Percentiles rank a stretch among this genome's conserved stretches.
Evolutionary conservation across 2,888 invertebrate genomes (phyloP).

Genomic region (Hemistola chrysoprasaria): DNA sequence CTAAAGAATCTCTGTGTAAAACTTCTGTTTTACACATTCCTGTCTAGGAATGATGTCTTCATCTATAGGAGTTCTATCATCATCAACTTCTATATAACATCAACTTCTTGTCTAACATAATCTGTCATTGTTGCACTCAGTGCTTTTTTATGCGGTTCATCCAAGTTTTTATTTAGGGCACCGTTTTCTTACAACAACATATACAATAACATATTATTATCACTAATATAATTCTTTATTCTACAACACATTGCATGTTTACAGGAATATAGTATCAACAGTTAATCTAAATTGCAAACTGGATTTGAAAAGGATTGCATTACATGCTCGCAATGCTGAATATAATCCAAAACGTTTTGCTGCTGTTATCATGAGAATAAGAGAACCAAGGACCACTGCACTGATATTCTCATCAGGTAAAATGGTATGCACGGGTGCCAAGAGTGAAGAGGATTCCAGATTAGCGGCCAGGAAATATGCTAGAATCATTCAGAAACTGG

Average conservation of each 20-base stretch:
- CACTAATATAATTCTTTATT: not conserved
- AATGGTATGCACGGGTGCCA: conserved; percentile 92
- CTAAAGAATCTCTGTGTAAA: too few species aligned
- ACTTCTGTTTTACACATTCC: too few species aligned
- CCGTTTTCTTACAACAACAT: not conserved
- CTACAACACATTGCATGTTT: too few species aligned
- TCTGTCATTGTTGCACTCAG: too few species aligned
- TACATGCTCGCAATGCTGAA: conserved; percentile 99
- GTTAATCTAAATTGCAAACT: conserved; percentile 97
- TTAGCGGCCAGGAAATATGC: conserved; percentile 92
- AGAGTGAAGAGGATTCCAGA: conserved; percentile 90
- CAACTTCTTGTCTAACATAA: too few species aligned
- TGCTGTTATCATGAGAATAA: conserved; percentile 98
- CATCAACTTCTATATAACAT: too few species aligned
- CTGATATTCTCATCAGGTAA: conserved; percentile 91
- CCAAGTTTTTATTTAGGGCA: too few species aligned
- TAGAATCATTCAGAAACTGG: conserved; percentile 91
- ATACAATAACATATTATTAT: not conserved
- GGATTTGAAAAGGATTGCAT: conserved; percentile 97
- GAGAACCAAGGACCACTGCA: conserved; percentile 92
- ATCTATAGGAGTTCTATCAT: too few species aligned
- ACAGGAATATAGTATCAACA: conserved; percentile 98
- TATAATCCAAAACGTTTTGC: conserved; percentile 99
- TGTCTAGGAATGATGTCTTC: too few species aligned
- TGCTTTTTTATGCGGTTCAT: too few species aligned